Conservation (phyloP, 2,797 vertebrate species). For the Todus mexicanus region DNA sequence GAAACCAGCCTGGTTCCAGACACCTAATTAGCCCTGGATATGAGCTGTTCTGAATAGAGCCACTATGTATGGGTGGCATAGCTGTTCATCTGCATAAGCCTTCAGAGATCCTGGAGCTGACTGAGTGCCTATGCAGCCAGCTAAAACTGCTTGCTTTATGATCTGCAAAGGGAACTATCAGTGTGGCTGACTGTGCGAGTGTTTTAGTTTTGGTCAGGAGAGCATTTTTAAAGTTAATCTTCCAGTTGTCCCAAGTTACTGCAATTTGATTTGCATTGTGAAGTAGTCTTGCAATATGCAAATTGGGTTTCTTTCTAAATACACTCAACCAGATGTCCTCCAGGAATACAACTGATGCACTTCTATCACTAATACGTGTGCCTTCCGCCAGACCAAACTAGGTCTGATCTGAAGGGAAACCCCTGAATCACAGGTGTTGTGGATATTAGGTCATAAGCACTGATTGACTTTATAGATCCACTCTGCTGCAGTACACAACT, state of each 20-base stretch:
- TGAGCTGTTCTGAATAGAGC: background rate
- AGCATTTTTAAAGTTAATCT: background rate
- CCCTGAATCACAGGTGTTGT: accelerated
- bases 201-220: background rate
- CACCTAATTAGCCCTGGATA: background rate
- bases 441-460: background rate
- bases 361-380: background rate
- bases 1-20: background rate
- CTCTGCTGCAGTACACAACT: background rate
- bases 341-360: background rate
- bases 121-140: background rate
- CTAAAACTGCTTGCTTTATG: background rate
- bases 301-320: background rate
- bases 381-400: background rate
- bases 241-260: background rate
- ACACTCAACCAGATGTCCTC: background rate
- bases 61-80: background rate
- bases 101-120: background rate
- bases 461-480: background rate
- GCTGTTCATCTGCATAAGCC: background rate
- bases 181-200: background rate
- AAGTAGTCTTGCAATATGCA: background rate
- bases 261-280: background rate
- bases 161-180: background rate
- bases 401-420: background rate